Conservation (phyloP, 2,113 vertebrate genomes). For the Osmerus eperlanus region DNA sequence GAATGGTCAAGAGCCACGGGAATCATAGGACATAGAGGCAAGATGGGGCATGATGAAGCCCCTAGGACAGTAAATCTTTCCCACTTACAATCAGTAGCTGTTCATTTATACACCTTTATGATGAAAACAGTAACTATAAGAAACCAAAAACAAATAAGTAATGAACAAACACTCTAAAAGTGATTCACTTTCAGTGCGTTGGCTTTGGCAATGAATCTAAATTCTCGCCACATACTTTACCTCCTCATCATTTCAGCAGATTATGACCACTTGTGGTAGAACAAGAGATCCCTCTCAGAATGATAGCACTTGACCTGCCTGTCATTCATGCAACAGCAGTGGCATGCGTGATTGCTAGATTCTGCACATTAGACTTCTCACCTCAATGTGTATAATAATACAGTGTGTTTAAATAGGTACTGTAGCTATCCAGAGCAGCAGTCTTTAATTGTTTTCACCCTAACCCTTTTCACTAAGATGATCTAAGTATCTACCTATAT, state of each 20-base stretch:
- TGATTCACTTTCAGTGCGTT: too few relatives aligned
- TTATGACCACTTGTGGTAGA: constrained; percentile 27
- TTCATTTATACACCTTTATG: too few relatives aligned
- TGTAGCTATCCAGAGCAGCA: not conserved
- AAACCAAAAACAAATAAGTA: constrained; percentile 15
- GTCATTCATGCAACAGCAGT: constrained; percentile 39
- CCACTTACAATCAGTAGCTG: too few relatives aligned
- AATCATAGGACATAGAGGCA: too few relatives aligned
- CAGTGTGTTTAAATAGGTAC: constrained; percentile 23
- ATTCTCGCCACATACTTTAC: not conserved
- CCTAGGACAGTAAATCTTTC: too few relatives aligned
- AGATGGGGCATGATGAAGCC: too few relatives aligned
- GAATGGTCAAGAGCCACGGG: too few relatives aligned
- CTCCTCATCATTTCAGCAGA: constrained; percentile 10
- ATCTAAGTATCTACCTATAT: not conserved
- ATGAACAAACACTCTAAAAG: not conserved
- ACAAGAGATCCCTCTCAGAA: constrained; percentile 36
- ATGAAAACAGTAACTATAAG: too few relatives aligned
- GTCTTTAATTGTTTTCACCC: not conserved
- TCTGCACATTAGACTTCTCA: constrained; percentile 44
- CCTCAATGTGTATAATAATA: constrained; percentile 58
- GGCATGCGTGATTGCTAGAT: constrained; percentile 49
- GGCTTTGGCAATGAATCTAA: too few relatives aligned
- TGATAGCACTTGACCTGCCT: constrained; percentile 50
- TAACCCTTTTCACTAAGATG: not conserved